Evolutionary conservation across 2,113 vertebrate species (phyloP), one percentile per base, ranked within the genome.

Genomic region (Triplophysa tibetana): DNA sequence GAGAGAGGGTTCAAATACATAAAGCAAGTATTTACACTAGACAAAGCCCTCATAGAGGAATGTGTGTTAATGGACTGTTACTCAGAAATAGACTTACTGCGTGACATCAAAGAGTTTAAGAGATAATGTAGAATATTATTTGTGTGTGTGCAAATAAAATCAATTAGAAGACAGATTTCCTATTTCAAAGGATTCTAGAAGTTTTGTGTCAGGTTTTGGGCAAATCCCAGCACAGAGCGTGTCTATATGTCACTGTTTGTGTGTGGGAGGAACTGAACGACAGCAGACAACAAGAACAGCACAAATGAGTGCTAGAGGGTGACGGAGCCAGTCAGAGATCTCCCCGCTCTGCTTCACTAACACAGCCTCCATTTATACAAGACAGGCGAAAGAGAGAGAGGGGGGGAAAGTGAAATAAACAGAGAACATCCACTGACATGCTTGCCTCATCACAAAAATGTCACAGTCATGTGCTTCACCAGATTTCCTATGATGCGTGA

Each of bases 341-440:
- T 91, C 88, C 88, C 89, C 74, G 82, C 86, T 89, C 90, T 85
- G 83, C 85, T 80, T 89, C 83, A 29, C 81, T 83, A 91, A 94
- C 92, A 91, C 88, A 89, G 89, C 88, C 87, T 80, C 88, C 88
- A 91, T 93, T 93, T 90, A 94, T 92, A 77, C 62, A 29, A 29
- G 29, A 29, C 29, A 29, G 29, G 29, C 29, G 29, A 29, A 4
- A 29, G 33, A 38, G 33, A 38, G 33, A 33, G 33, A 87, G 87
- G 87, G 85, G 85, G 85, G 83, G 88, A 85, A 74, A 83, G 75
- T 87, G 78, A 84, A 88, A 80, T 48, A 68, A 70, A 21, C 67
- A 81, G 63, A 65, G 74, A 54, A 67, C 65, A 62, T 63, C 68
- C 69, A 81, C 58, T 78, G 70, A 68, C 52, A 81, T 58, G 72